phyloP scores from a whole-genome alignment of 2,888 invertebrate species.

The Marronus borbonicus region DNA sequence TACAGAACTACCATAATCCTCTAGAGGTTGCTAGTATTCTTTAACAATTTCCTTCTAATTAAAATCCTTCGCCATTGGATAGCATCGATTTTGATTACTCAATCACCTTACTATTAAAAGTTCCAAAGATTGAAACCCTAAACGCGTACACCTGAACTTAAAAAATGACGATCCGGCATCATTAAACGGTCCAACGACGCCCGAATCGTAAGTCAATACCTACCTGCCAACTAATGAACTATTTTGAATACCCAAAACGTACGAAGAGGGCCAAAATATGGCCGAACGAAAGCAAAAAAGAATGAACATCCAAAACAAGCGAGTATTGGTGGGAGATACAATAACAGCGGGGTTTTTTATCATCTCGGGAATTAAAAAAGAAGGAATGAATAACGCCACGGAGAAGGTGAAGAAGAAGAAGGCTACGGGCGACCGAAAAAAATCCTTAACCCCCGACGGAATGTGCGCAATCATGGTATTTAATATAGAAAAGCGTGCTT shows the following conservation, averaged over 20 bases:
- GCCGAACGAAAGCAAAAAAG: neutral
- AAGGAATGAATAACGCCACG: neutral
- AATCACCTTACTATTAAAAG: too few species aligned
- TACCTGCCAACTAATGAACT: slow-evolving; percentile 19
- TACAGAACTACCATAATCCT: too few species aligned
- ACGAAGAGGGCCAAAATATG: neutral
- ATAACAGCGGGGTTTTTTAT: slow-evolving; percentile 21
- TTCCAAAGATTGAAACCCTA: too few species aligned
- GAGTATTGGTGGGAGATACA: neutral
- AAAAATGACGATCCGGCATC: too few species aligned
- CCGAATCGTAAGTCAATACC: neutral
- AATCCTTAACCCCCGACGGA: slow-evolving; percentile 50
- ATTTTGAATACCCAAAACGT: slow-evolving; percentile 7
- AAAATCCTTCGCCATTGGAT: too few species aligned
- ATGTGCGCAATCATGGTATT: slow-evolving; percentile 52
- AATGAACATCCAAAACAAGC: neutral
- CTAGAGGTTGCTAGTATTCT: too few species aligned
- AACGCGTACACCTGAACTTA: too few species aligned
- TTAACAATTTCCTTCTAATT: too few species aligned
- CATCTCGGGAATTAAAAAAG: slow-evolving; percentile 6
- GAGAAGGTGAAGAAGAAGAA: too few species aligned
- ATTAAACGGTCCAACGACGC: too few species aligned
- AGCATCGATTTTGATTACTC: too few species aligned
- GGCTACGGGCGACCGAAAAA: neutral
- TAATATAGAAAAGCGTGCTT: slow-evolving; percentile 49